Conservation (phyloP, 2,797 vertebrate species). For the Takifugu ocellatus region DNA sequence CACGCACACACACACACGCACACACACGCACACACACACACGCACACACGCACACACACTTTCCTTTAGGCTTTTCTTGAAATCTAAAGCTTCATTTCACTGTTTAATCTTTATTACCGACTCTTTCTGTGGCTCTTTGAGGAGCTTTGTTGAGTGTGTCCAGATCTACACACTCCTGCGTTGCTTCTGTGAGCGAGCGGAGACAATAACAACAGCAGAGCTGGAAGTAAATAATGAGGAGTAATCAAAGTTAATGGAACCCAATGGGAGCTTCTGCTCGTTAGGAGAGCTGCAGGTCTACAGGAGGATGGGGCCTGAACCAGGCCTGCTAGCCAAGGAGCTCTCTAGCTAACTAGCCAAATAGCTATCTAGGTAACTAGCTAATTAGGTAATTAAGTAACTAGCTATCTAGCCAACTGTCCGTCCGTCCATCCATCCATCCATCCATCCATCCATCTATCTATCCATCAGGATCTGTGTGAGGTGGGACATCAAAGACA, state of each 20-base stretch:
- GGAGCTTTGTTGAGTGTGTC: constrained; percentile 12
- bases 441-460: too few species aligned
- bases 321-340: constrained; percentile 66
- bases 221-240: constrained; percentile 87
- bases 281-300: constrained; percentile 81
- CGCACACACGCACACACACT: constrained; percentile 14
- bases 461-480: too few species aligned
- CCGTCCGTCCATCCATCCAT: too few species aligned
- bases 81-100: neutral
- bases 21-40: too few species aligned
- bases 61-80: too few species aligned
- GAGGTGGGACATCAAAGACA: too few species aligned
- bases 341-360: constrained; percentile 62
- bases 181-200: constrained; percentile 35
- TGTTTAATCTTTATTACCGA: constrained; percentile 38
- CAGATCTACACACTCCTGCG: neutral
- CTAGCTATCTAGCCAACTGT: too few species aligned
- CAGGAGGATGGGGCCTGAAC: constrained; percentile 81
- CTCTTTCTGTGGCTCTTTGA: constrained; percentile 30
- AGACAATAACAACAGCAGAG: constrained; percentile 76
- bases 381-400: too few species aligned
- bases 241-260: constrained; percentile 86
- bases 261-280: constrained; percentile 77
- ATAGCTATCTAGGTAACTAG: constrained; percentile 1
- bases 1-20: neutral